Conservation (phyloP, 2,797 vertebrate species). For the Carduelis carduelis region DNA sequence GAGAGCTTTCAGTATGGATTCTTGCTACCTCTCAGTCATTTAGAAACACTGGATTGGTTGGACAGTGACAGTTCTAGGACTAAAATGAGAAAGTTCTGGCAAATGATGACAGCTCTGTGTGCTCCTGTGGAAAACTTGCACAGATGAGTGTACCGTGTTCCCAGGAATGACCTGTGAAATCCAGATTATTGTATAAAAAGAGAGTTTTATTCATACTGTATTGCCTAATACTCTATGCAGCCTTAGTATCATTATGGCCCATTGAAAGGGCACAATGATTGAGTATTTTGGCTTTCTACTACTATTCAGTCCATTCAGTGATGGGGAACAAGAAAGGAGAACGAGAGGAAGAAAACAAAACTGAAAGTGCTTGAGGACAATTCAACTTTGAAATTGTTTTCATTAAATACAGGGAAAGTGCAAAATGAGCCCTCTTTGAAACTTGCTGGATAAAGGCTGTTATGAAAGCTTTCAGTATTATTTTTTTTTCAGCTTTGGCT, state of each 20-base stretch:
- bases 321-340: neutral
- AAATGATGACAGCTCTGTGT: neutral
- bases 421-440: neutral
- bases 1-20: slow-evolving; percentile 33
- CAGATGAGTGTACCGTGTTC: neutral
- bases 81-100: slow-evolving; percentile 4
- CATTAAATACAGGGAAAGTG: neutral
- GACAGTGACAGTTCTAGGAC: slow-evolving; percentile 19
- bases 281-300: neutral
- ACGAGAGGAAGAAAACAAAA: slow-evolving; percentile 4
- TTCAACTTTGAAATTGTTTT: slow-evolving; percentile 1
- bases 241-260: neutral
- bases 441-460: neutral
- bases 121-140: neutral
- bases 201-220: neutral
- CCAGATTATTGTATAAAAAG: neutral
- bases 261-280: neutral
- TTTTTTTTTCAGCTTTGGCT: neutral
- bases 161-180: neutral
- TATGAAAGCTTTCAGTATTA: neutral
- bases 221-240: neutral
- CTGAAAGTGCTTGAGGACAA: neutral
- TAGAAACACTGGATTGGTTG: neutral
- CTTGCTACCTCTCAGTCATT: neutral
- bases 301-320: neutral